Evolutionary conservation across 2,888 invertebrate species (phyloP).

Genomic region (Hypomecis atomaria): DNA sequence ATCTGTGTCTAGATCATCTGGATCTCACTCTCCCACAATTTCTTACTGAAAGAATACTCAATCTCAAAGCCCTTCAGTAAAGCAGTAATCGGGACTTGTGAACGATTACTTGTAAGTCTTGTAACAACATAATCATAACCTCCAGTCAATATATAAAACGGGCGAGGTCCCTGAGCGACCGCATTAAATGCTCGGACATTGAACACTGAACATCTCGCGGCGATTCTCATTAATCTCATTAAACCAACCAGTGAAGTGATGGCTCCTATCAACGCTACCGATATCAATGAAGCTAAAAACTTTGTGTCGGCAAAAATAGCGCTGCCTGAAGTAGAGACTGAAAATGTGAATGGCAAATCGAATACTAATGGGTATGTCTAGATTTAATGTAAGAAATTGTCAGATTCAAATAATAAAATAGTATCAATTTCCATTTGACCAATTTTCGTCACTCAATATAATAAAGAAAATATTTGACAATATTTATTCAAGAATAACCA

Average conservation of each 20-base stretch:
- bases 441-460: no score
- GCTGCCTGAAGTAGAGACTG: slow-evolving; percentile 74
- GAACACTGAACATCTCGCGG: slow-evolving; percentile 57
- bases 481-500: not conserved
- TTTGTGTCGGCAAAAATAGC: slow-evolving; percentile 65
- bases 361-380: slow-evolving; percentile 57
- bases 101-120: slow-evolving; percentile 30
- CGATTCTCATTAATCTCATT: slow-evolving; percentile 44
- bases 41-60: no score
- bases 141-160: slow-evolving; percentile 66
- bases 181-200: slow-evolving; percentile 72
- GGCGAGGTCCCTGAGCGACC: slow-evolving; percentile 52
- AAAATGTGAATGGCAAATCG: slow-evolving; percentile 58
- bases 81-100: slow-evolving; percentile 41
- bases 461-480: not conserved
- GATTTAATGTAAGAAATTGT: slow-evolving; percentile 3
- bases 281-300: slow-evolving; percentile 62
- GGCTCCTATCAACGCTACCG: slow-evolving; percentile 74
- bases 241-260: slow-evolving; percentile 64
- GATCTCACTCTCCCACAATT: no score
- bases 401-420: not conserved
- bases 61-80: slow-evolving; percentile 19
- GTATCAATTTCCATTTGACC: no score
- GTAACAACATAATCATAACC: slow-evolving; percentile 44
- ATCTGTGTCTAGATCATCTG: no score